Base-by-base conservation (phyloP, 2,888 invertebrate genomes). In the Dasysyrphus tricinctus region DNA sequence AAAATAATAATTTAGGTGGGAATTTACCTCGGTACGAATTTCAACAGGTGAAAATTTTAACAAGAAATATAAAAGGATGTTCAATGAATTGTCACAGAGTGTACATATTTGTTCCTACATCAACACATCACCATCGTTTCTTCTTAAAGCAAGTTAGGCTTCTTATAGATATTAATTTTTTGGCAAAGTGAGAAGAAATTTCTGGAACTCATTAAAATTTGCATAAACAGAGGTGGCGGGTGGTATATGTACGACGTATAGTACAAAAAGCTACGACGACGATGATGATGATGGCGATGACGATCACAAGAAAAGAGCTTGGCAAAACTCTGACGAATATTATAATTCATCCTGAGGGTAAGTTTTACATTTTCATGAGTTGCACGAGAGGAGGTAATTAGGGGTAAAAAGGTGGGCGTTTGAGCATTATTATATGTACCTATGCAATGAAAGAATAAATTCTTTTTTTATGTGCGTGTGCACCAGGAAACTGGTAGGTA, bases 141-240 rank as follows among this genome's bases (percentile, higher is more conserved):
- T 51, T 24, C 19, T 51, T 69, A 37, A 14, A 24, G 8, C 49
- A 37, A 37, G 6, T 65, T 16, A 39, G 37, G 51, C 32, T 65
- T 65, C 29, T 65, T 65, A 47, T n/a, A n/a, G n/a, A n/a, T 32
- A 47, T 37, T 16, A n/a, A 32, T 69, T 24, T 51, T 51, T 51
- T 37, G 14, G 9, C 5, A 51, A 37, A 37, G 51, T 51, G 51
- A 51, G 67, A 69, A 65, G 37, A 42, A 42, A 34, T 37, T 70
- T 51, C 49, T 51, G 49, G 59, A 72, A 59, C 84, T 84, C 84
- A 80, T 84, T 84, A 80, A 84, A 76, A 84, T 84, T 80, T 76
- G 51, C 75, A 84, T 80, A 80, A 84, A 79, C 70, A 75, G 75
- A 61, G 75, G 72, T 67, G 75, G 29, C 34, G 32, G 49, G 14